Conservation (phyloP, 2,113 vertebrate genomes). For the Anoplopoma fimbria region DNA sequence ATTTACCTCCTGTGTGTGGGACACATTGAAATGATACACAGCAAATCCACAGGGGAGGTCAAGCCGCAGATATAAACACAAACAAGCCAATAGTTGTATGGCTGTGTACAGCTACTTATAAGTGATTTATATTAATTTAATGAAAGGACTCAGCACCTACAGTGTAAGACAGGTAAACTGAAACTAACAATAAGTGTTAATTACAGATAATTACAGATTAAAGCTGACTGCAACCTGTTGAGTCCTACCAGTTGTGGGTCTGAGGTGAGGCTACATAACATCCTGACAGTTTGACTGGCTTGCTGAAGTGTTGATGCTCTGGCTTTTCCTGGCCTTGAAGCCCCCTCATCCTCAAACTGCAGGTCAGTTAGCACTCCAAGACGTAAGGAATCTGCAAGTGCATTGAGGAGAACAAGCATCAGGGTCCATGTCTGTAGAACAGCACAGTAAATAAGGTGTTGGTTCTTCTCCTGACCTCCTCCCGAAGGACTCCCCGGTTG, state of each 20-base stretch:
- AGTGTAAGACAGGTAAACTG: no score
- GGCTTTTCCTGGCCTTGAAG: conserved; percentile 43
- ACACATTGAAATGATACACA: conserved; percentile 16
- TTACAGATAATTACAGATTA: neutral
- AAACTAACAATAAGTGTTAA: neutral
- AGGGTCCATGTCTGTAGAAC: neutral
- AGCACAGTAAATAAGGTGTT: neutral
- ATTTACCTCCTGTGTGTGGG: conserved; percentile 36
- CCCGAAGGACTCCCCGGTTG: conserved; percentile 65
- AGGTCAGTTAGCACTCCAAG: conserved; percentile 60
- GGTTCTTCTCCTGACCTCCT: conserved; percentile 62
- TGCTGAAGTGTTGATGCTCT: conserved; percentile 57
- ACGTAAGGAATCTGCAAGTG: conserved; percentile 59
- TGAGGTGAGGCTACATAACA: conserved; percentile 76
- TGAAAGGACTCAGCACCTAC: no score
- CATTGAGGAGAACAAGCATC: conserved; percentile 7
- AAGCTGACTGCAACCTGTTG: conserved; percentile 6
- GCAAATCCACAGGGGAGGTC: conserved; percentile 23
- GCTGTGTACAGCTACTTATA: conserved; percentile 28
- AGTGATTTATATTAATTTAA: conserved; percentile 16
- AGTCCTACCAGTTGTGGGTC: conserved; percentile 79
- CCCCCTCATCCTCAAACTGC: conserved; percentile 75
- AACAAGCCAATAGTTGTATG: conserved; percentile 41
- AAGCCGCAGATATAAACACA: conserved; percentile 47
- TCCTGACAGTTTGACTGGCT: conserved; percentile 71